These are phyloP conservation scores for Ranitomeya imitator DNA, from an alignment of 2,113 vertebrate species.

Conservation along the genomic window DNA sequence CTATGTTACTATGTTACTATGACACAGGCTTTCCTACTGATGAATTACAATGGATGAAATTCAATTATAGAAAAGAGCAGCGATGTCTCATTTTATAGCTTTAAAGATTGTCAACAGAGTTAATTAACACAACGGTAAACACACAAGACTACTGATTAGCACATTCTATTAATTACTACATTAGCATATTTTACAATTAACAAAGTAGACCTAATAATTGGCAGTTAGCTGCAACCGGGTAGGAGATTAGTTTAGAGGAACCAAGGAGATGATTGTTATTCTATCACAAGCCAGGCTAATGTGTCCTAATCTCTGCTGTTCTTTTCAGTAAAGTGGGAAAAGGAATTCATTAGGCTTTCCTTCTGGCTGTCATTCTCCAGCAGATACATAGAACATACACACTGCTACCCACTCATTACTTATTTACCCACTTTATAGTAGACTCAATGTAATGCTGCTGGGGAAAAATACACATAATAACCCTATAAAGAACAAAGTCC, in stretches of 20 bases:
- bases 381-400: neutral
- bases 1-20: too few species aligned
- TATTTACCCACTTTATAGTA: neutral
- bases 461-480: too few species aligned
- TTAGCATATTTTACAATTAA: conserved; percentile 42
- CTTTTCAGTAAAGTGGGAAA: conserved; percentile 31
- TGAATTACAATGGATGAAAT: neutral
- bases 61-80: conserved; percentile 15
- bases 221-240: conserved; percentile 1
- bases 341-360: conserved; percentile 7
- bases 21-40: neutral
- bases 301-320: conserved; percentile 28
- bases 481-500: too few species aligned
- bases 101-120: conserved; percentile 24
- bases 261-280: conserved; percentile 18
- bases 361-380: neutral
- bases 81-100: neutral
- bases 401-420: neutral
- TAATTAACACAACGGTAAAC: conserved; percentile 34
- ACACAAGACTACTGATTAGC: conserved; percentile 35
- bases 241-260: conserved; percentile 36
- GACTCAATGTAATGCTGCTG: neutral
- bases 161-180: conserved; percentile 45
- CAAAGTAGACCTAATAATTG: conserved; percentile 35
- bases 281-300: conserved; percentile 41